These are phyloP conservation scores for Lacanobia wlatinum DNA, from an alignment of 2,888 invertebrate genomes.

Conservation along the genomic window DNA sequence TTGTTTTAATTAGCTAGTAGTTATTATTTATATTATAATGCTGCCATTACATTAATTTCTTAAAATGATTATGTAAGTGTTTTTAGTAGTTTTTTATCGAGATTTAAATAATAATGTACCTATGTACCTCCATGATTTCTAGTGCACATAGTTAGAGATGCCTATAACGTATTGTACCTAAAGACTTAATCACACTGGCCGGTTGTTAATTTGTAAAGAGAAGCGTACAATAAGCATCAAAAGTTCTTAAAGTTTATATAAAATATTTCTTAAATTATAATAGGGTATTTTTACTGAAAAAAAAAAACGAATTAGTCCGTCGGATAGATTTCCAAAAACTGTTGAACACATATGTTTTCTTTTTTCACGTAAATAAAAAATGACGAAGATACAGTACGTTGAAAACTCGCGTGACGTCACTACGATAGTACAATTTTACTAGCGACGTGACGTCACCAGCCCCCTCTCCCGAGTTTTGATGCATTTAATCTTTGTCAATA, in stretches of 20 bases:
- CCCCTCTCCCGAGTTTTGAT: no score
- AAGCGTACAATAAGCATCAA: not conserved
- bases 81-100: constrained; percentile 39
- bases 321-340: no score
- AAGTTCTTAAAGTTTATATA: not conserved
- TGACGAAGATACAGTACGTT: no score
- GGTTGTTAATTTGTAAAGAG: not conserved
- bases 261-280: not conserved
- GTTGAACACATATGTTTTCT: no score
- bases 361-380: no score
- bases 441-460: no score
- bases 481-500: no score
- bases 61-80: not conserved
- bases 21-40: constrained; percentile 21
- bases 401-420: no score
- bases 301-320: no score
- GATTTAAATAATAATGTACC: constrained; percentile 14
- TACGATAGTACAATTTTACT: no score
- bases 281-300: no score
- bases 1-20: constrained; percentile 10
- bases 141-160: constrained; percentile 1
- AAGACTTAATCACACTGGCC: not conserved
- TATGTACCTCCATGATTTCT: not conserved
- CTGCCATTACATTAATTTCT: constrained; percentile 11
- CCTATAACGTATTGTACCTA: not conserved